These are phyloP conservation scores for Drosophila parabipectinata DNA, from an alignment of 1,140 invertebrate species.

Conservation along the genomic window DNA sequence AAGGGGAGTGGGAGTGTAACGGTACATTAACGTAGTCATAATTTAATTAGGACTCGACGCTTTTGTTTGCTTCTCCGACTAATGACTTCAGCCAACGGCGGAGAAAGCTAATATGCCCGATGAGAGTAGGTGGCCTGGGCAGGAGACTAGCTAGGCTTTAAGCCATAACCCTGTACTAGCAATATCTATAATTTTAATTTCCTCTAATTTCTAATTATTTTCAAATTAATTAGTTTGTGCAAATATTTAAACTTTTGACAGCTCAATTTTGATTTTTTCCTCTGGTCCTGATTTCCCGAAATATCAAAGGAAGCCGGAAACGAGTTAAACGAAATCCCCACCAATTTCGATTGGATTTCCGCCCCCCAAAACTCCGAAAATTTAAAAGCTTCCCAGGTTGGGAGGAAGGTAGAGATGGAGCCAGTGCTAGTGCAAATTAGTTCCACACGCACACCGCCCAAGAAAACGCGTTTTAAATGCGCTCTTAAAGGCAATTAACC, in stretches of 20 bases:
- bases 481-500: conserved; percentile 64
- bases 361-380: no score
- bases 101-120: conserved; percentile 25
- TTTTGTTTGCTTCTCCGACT: conserved; percentile 30
- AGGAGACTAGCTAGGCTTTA: no score
- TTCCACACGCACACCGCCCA: conserved; percentile 33
- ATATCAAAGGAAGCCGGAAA: conserved; percentile 12
- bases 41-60: conserved; percentile 69
- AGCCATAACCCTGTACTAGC: no score
- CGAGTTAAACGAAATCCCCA: not conserved
- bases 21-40: conserved; percentile 79
- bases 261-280: not conserved
- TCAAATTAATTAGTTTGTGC: conserved; percentile 15
- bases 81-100: conserved; percentile 30
- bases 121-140: not conserved
- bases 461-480: conserved; percentile 73
- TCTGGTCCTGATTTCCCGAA: not conserved
- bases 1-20: conserved; percentile 47
- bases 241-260: conserved; percentile 23
- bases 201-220: conserved; percentile 26
- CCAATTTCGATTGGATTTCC: conserved; percentile 4
- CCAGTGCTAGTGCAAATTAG: conserved; percentile 40
- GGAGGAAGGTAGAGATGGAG: not conserved
- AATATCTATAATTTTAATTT: conserved; percentile 2
- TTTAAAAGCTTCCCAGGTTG: not conserved